Evolutionary conservation across 2,797 vertebrate species (phyloP), one percentile per base, ranked within the genome.

Genomic region (Acipenser oxyrinchus): DNA sequence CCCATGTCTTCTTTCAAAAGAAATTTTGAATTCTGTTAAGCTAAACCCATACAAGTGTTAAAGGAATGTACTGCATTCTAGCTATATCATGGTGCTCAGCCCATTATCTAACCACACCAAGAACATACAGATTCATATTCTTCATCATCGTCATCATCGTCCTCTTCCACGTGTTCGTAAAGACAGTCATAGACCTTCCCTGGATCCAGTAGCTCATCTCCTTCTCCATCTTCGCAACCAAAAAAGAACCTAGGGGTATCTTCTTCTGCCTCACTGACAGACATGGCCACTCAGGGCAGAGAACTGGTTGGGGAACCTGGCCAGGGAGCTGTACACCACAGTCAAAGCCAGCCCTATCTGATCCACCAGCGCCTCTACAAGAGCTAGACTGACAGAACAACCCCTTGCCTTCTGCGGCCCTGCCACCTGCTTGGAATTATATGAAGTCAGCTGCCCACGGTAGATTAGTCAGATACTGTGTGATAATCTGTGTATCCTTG

Each of bases 61-160:
- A 37, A 37, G 5, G 18, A 18, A 18, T 18, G 18, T 18, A 37
- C 37, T 5, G 37, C 5, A 37, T 37, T 37, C 18, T 18, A 18
- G 37, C 37, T 37, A 37, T 37, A 37, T 4, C 37, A 37, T 37
- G 37, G 37, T 37, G 3, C 37, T 37, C 37, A 37, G 37, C 37
- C 37, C 37, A 5, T 37, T 37, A 37, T 5, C 37, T 37, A 37
- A 37, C 37, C 37, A 37, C 37, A 37, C 37, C 37, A 37, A 37
- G 55, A 11, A 89, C 92, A 71, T 87, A 94, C 93, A 74, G 91
- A 93, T 62, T 94, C 93, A 75, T 93, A 93, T 2, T 93, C 88
- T 66, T 82, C 83, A 50, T 82, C 81, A 0, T 93, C 92, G 6
- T 75, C 74, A 1, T 64, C 81, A 49, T 86, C 83, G 0, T 88